Conservation (phyloP, 2,113 vertebrate species). For the Panurus biarmicus region DNA sequence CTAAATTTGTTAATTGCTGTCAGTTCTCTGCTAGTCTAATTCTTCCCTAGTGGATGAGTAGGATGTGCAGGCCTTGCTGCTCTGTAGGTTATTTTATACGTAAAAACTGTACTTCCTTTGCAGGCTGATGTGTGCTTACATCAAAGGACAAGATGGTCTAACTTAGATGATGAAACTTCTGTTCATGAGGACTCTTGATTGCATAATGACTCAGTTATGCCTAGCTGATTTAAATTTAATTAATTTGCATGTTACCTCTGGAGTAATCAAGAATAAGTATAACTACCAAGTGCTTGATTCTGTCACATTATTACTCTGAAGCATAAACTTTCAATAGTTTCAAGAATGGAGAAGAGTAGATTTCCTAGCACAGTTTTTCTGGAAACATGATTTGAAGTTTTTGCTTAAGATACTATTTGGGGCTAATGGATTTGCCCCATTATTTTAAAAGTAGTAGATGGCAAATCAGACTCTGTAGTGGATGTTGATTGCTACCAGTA, state of each 20-base stretch:
- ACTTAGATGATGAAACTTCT: not conserved
- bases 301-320: not conserved
- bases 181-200: conserved; percentile 6
- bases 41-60: not conserved
- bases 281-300: not conserved
- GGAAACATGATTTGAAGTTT: not conserved
- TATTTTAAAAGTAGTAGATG: not conserved
- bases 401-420: not conserved
- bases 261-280: not conserved
- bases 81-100: not conserved
- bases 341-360: not conserved
- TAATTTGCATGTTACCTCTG: conserved; percentile 2
- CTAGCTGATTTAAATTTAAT: conserved; percentile 5
- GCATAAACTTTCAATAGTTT: not conserved
- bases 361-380: not conserved
- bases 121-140: not conserved
- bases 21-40: not conserved
- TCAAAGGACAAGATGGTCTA: not conserved
- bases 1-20: not conserved
- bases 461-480: not conserved
- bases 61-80: not conserved
- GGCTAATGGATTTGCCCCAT: not conserved
- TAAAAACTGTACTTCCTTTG: not conserved
- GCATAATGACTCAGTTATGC: not conserved
- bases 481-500: not conserved